Conservation (phyloP, 2,797 vertebrate genomes). For the Heliangelus exortis region DNA sequence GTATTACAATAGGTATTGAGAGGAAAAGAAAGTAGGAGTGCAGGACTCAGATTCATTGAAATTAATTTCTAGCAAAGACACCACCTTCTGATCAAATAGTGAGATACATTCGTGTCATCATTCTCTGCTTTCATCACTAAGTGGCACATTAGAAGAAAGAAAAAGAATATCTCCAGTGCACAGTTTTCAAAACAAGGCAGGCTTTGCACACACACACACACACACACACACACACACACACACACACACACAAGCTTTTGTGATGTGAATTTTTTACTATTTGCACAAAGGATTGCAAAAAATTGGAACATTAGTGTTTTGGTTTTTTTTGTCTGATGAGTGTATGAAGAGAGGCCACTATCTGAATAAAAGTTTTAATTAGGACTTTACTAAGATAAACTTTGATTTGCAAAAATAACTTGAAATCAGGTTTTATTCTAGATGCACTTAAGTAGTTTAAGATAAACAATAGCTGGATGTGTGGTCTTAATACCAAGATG, state of each 20-base stretch:
- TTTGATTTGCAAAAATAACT: not conserved
- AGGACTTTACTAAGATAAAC: not conserved
- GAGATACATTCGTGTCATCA: not conserved
- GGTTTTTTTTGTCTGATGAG: not conserved
- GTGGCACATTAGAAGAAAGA: not conserved
- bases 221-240: too few species aligned
- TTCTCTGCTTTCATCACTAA: not conserved
- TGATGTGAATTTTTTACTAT: not conserved
- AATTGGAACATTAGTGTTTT: not conserved
- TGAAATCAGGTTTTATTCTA: not conserved
- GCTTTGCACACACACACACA: not conserved
- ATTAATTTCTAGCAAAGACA: not conserved
- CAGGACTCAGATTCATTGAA: not conserved
- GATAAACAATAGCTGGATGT: not conserved
- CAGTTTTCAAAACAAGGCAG: not conserved
- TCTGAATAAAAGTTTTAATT: not conserved
- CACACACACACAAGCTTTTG: not conserved
- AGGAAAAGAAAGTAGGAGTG: not conserved
- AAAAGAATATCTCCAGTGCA: not conserved
- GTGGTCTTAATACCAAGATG: not conserved
- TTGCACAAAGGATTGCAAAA: not conserved
- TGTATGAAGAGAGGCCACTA: not conserved
- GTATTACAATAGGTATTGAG: not conserved
- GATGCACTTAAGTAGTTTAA: not conserved
- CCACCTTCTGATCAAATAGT: not conserved